Evolutionary conservation across 2,797 vertebrate species (phyloP), one percentile per base, ranked within the genome.

Genomic region (Channallabes apus): DNA sequence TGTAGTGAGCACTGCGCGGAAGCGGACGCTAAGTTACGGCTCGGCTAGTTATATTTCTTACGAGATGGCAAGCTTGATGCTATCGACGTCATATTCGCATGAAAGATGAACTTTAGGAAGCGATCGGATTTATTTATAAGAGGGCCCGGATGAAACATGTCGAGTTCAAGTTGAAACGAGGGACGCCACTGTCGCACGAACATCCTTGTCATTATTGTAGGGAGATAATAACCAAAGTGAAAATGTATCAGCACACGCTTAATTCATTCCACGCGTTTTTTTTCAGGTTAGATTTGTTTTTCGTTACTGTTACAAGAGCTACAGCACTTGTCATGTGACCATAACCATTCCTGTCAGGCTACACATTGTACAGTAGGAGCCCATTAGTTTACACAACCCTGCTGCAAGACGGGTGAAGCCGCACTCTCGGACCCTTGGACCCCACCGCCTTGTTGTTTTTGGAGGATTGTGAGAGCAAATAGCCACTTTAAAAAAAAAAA

Each of bases 381-480:
- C 90, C 92, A 68, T 95, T 92, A 89, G 92, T 91, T 90, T 80
- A 92, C 97, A 98, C 97, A 97, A 98, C 98, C 97, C 96, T 94
- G 96, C 93, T 82, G 96, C 95, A 32, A 54, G 32, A 32, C 3
- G 11, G 69, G 72, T 14, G 67, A 14, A n/a, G 24, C 59, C 29
- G 38, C 54, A 32, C 56, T 78, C 64, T 82, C 72, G 27, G 81
- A 95, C 96, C 95, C 96, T 96, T 95, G 94, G 95, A 96, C 94
- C 94, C 95, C 94, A 96, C 95, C 17, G 93, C 94, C 94, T 94
- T 96, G 97, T 98, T 98, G 97, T 98, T 98, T 96, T 97, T 97
- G 97, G 97, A 98, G 96, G 94, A 93, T 92, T 96, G 95, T 97
- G 97, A 97, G 97, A 97, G 96, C 96, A 96, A 97, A 98, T 94